These are phyloP conservation scores for Oncorhynchus clarkii DNA, from an alignment of 2,113 vertebrate genomes.

Conservation along the genomic window DNA sequence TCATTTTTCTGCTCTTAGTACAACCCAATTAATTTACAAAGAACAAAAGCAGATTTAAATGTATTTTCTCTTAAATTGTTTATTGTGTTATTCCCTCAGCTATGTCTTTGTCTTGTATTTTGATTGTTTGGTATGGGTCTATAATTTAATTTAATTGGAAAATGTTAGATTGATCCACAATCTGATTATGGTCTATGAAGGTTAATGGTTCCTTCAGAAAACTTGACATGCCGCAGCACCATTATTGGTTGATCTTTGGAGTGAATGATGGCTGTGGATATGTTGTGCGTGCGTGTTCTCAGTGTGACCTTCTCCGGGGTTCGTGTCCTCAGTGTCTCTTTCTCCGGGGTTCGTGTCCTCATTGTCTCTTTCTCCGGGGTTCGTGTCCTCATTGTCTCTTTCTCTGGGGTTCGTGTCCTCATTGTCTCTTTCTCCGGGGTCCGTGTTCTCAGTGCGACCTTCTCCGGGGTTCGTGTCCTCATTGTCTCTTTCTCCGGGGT, in stretches of 20 bases:
- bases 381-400: too few species aligned
- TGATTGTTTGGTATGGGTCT: conserved; percentile 7
- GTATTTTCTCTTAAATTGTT: neutral
- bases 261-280: conserved; percentile 16
- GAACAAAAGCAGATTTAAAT: too few species aligned
- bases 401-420: too few species aligned
- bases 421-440: too few species aligned
- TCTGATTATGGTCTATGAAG: conserved; percentile 3
- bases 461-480: rapidly evolving
- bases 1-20: neutral
- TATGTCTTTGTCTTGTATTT: neutral
- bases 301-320: conserved; percentile 8
- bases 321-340: too few species aligned
- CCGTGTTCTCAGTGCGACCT: rapidly evolving
- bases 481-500: too few species aligned
- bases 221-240: neutral
- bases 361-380: too few species aligned
- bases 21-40: too few species aligned
- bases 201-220: conserved; percentile 9
- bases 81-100: neutral
- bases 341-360: too few species aligned
- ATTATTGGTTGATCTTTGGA: conserved; percentile 12
- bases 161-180: neutral
- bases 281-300: conserved; percentile 9
- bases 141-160: neutral